Base-by-base conservation (phyloP, 1,140 invertebrate species). In the Forficula auricularia region DNA sequence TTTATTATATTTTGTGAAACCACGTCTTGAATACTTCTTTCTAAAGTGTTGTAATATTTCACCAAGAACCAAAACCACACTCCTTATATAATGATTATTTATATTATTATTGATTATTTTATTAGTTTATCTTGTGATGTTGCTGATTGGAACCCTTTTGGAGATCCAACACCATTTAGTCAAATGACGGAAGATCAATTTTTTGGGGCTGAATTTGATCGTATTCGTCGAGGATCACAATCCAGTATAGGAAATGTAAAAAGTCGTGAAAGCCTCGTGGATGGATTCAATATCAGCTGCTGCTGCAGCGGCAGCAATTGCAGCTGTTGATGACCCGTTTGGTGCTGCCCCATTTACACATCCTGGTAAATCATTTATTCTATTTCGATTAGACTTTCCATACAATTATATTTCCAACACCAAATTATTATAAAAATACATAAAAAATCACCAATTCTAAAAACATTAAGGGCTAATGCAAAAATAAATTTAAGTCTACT, bases 131-230 rank as follows among this genome's bases (percentile, higher is more conserved):
- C 72, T 40, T 67, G 66, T 18, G 71, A 74, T 50, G 65, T 78
- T 16, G 66, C 67, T 2, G 73, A 78, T 48, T 86, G 82, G 82
- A 87, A 87, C 68, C 83, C 82, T 15, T 87, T 86, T 54, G 34
- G 18, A 6, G 77, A 81, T 54, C 62, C 69, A 38, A 63, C 69
- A 20, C 70, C 72, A n/a, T 84, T 84, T 56, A 73, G 68, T 57
- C 71, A 76, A 52, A 70, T 82, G 58, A 79, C 76, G 2, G 84
- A 87, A 53, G 83, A 87, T 66, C 74, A 82, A 51, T 75, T 85
- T 50, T 87, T 87, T 62, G 83, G 83, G 42, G 79, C 79, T 18
- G 83, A 87, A 62, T 87, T 87, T 60, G 82, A 87, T 55, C 82
- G 80, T 61, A 81, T 87, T 52, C 64, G 82, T 52, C 68, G 78